Percentiles rank a stretch among this genome's conserved stretches.
Conservation (phyloP, 2,888 invertebrate genomes). For the Sesia apiformis region DNA sequence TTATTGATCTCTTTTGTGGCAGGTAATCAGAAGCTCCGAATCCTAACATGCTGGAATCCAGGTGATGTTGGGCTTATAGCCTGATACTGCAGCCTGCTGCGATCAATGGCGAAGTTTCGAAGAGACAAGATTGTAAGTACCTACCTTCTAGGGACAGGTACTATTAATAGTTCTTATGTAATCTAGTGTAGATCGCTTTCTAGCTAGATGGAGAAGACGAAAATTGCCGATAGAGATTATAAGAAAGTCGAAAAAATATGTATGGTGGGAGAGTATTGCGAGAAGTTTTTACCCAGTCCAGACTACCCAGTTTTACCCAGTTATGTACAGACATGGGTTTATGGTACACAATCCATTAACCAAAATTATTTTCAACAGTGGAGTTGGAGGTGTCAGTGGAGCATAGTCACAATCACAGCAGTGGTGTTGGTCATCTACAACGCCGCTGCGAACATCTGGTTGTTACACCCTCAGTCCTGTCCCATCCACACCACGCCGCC, state of each 20-base stretch:
- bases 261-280: too few species aligned
- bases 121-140: slow-evolving; percentile 41
- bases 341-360: too few species aligned
- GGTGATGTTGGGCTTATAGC: slow-evolving; percentile 17
- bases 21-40: too few species aligned
- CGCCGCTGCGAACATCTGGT: slow-evolving; percentile 57
- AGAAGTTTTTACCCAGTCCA: too few species aligned
- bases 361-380: slow-evolving; percentile 31
- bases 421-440: slow-evolving; percentile 77
- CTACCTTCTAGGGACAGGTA: not conserved
- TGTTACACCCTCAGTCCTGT: slow-evolving; percentile 44
- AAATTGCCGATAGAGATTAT: too few species aligned
- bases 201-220: too few species aligned
- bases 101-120: slow-evolving; percentile 34
- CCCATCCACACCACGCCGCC: slow-evolving; percentile 25
- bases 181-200: too few species aligned
- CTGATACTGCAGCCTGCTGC: slow-evolving; percentile 18
- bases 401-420: slow-evolving; percentile 78
- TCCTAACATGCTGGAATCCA: slow-evolving; percentile 3
- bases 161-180: too few species aligned
- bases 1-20: too few species aligned
- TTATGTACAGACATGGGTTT: too few species aligned
- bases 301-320: too few species aligned
- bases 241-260: too few species aligned
- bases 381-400: slow-evolving; percentile 79